Conservation (phyloP, 2,888 invertebrate species). For the Chironomus tentans region DNA sequence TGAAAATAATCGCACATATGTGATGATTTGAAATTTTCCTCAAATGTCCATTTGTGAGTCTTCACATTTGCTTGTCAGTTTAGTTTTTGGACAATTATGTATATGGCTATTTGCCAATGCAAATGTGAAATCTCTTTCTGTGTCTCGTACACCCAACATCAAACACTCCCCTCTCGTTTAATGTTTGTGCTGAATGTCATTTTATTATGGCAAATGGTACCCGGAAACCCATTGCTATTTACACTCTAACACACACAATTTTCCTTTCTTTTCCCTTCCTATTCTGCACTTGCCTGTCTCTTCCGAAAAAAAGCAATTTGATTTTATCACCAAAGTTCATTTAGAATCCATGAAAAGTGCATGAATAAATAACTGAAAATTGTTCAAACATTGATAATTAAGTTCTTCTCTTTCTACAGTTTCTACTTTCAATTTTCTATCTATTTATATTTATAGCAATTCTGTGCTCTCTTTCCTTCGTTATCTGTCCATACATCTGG, state of each 20-base stretch:
- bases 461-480: not conserved
- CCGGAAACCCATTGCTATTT: too few relatives aligned
- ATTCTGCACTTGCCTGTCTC: too few relatives aligned
- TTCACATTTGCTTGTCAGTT: not conserved
- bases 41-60: not conserved
- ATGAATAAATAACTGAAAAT: constrained; percentile 22
- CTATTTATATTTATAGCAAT: not conserved
- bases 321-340: constrained; percentile 25
- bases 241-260: too few relatives aligned
- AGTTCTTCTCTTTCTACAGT: constrained; percentile 2
- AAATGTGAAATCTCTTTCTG: not conserved
- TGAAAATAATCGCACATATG: not conserved
- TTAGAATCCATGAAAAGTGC: not conserved
- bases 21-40: not conserved
- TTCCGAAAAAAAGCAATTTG: constrained; percentile 14
- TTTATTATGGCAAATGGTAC: too few relatives aligned
- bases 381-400: constrained; percentile 24
- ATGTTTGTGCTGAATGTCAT: too few relatives aligned
- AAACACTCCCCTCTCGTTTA: too few relatives aligned
- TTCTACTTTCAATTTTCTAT: too few relatives aligned
- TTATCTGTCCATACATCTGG: too few relatives aligned
- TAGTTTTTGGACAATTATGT: not conserved
- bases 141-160: not conserved
- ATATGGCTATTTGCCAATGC: constrained; percentile 17
- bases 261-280: too few relatives aligned